Evolutionary conservation across 2,113 vertebrate genomes (phyloP).

Genomic region (Phyllopteryx taeniolatus): DNA sequence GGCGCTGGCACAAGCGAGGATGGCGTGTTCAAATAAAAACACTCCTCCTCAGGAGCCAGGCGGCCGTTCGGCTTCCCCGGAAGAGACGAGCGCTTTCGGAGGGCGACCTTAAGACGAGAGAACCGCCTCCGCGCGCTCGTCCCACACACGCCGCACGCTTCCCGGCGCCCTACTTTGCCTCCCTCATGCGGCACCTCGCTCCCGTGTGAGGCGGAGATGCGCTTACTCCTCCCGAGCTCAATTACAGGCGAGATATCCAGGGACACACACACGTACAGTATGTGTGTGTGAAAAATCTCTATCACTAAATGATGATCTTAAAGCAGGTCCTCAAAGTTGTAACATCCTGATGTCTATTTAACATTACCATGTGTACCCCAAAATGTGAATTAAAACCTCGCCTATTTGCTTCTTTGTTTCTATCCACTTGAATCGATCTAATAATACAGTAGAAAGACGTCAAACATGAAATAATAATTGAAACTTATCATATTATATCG

Average conservation of each 20-base stretch:
- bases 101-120: slow-evolving; percentile 67
- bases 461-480: too few species aligned
- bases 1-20: slow-evolving; percentile 60
- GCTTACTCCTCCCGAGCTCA: slow-evolving; percentile 61
- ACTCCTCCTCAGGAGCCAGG: slow-evolving; percentile 59
- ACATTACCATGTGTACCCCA: too few species aligned
- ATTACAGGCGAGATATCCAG: slow-evolving; percentile 56
- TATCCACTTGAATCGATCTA: too few species aligned
- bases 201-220: slow-evolving; percentile 54
- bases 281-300: neutral
- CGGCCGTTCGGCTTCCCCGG: slow-evolving; percentile 44
- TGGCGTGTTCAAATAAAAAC: slow-evolving; percentile 57
- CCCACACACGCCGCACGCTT: slow-evolving; percentile 9
- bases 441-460: too few species aligned
- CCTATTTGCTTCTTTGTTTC: too few species aligned
- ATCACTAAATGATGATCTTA: too few species aligned
- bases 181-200: slow-evolving; percentile 42
- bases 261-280: neutral
- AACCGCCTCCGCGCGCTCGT: slow-evolving; percentile 67
- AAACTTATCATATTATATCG: too few species aligned
- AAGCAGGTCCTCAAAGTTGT: too few species aligned
- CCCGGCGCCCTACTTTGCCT: slow-evolving; percentile 55
- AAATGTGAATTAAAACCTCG: too few species aligned
- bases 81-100: slow-evolving; percentile 59
- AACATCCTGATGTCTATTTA: too few species aligned